These are phyloP conservation scores for Seira sanloemensis DNA, from an alignment of 2,888 invertebrate genomes.

Conservation along the genomic window DNA sequence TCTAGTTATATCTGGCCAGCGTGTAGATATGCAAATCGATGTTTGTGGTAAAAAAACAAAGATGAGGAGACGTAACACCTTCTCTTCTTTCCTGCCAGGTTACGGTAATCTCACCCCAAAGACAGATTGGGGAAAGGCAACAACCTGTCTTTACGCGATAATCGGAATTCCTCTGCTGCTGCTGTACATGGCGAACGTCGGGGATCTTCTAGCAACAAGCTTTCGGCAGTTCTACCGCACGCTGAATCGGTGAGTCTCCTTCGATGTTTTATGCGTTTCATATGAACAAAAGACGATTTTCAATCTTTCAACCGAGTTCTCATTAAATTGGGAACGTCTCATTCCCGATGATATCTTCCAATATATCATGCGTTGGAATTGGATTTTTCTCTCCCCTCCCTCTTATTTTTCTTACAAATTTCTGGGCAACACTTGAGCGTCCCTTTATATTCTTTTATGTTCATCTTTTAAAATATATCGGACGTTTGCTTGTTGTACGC, in stretches of 20 bases:
- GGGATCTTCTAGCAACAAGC: constrained; percentile 72
- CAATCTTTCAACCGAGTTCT: constrained; percentile 43
- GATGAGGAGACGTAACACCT: no score
- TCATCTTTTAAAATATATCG: no score
- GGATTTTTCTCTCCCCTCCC: constrained; percentile 43
- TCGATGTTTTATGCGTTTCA: constrained; percentile 9
- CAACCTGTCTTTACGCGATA: constrained; percentile 72
- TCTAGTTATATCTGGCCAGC: no score
- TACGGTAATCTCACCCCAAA: constrained; percentile 73
- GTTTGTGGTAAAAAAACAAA: no score
- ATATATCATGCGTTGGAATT: constrained; percentile 64
- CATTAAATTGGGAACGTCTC: constrained; percentile 27
- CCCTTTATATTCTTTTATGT: constrained; percentile 28
- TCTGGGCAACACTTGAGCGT: constrained; percentile 60
- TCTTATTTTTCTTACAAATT: constrained; percentile 31
- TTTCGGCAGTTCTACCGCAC: constrained; percentile 72
- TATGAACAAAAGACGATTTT: constrained; percentile 17
- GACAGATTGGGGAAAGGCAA: constrained; percentile 73
- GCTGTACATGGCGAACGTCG: constrained; percentile 73
- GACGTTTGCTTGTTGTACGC: no score
- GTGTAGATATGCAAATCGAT: no score
- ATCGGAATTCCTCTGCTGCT: constrained; percentile 73
- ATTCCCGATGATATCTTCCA: constrained; percentile 52
- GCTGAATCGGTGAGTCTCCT: constrained; percentile 64
- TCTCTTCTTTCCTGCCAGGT: no score